These are phyloP conservation scores for Syngnathus floridae DNA, from an alignment of 2,113 vertebrate genomes.

Conservation along the genomic window DNA sequence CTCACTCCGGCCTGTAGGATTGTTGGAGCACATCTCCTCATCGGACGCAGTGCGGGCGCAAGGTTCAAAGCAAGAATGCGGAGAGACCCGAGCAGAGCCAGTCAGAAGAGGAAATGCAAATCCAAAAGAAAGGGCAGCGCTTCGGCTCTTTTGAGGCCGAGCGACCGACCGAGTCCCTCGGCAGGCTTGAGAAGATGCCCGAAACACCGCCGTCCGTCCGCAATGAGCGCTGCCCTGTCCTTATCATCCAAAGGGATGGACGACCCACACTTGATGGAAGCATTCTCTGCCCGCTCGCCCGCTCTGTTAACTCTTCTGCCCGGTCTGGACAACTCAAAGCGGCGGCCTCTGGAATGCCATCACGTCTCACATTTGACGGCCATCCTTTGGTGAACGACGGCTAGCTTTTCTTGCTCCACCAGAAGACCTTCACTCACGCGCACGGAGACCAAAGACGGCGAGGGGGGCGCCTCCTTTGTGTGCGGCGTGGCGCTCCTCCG, in stretches of 20 bases:
- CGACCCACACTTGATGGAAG: conserved; percentile 25
- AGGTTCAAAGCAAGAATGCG: conserved; percentile 21
- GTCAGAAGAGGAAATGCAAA: conserved; percentile 34
- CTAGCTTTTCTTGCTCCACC: too few species aligned
- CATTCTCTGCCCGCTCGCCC: conserved; percentile 54
- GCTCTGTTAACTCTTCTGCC: conserved; percentile 33
- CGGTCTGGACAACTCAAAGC: conserved; percentile 2
- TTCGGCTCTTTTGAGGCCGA: too few species aligned
- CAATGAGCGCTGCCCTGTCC: conserved; percentile 3
- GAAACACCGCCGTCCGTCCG: conserved; percentile 35
- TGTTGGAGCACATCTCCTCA: conserved; percentile 37
- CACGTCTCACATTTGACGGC: conserved; percentile 14
- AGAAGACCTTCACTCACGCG: too few species aligned
- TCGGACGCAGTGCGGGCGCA: conserved; percentile 40
- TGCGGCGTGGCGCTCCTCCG: conserved; percentile 57
- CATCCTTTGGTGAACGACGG: too few species aligned
- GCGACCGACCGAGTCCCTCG: conserved; percentile 75
- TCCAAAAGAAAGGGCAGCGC: conserved; percentile 58
- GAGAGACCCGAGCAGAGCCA: conserved; percentile 15
- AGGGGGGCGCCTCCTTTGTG: conserved; percentile 56
- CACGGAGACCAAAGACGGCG: too few species aligned
- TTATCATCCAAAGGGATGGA: conserved; percentile 28
- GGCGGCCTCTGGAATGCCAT: conserved; percentile 39
- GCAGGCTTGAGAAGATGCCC: conserved; percentile 86
- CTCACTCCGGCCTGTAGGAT: conserved; percentile 33